phyloP scores from a whole-genome alignment of 2,797 vertebrate species.

The Tolypeutes matacus region DNA sequence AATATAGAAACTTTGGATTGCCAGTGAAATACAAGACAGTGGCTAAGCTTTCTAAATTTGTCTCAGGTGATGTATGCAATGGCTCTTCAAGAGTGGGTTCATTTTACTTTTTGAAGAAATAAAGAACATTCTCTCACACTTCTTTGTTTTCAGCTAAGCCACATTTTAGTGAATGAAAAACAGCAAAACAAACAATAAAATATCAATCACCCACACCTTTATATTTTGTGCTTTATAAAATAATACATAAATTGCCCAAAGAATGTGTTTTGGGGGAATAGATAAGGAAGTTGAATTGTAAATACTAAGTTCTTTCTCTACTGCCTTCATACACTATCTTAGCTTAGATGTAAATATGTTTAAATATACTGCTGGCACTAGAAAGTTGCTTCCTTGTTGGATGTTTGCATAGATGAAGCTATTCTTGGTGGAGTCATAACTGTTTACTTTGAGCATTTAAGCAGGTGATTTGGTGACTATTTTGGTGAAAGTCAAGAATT shows the following conservation, averaged over 20 bases:
- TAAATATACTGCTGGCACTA: not conserved
- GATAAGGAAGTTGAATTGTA: not conserved
- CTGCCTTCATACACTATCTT: not conserved
- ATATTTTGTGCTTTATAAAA: not conserved
- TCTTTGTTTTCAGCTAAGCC: slow-evolving; percentile 62
- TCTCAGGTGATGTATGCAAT: not conserved
- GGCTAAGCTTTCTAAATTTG: not conserved
- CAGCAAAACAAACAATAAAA: not conserved
- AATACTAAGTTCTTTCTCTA: not conserved
- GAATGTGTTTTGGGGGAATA: not conserved
- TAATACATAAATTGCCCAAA: not conserved
- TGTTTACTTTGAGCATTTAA: slow-evolving; percentile 33
- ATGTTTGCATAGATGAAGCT: slow-evolving; percentile 26
- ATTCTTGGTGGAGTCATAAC: not conserved
- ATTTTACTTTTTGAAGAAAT: slow-evolving; percentile 57
- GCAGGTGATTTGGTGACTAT: not conserved
- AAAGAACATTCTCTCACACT: not conserved
- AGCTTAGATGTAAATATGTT: not conserved
- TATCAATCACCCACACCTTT: not conserved
- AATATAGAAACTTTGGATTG: not conserved
- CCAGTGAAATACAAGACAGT: not conserved
- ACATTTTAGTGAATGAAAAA: slow-evolving; percentile 22
- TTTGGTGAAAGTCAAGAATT: not conserved
- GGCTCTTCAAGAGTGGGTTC: not conserved
- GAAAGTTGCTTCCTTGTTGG: not conserved